A percentile compares a stretch with the other conserved stretches of the same genome.
These are phyloP conservation scores for Varanus komodoensis DNA, from an alignment of 2,113 vertebrate species.

Conservation along the genomic window DNA sequence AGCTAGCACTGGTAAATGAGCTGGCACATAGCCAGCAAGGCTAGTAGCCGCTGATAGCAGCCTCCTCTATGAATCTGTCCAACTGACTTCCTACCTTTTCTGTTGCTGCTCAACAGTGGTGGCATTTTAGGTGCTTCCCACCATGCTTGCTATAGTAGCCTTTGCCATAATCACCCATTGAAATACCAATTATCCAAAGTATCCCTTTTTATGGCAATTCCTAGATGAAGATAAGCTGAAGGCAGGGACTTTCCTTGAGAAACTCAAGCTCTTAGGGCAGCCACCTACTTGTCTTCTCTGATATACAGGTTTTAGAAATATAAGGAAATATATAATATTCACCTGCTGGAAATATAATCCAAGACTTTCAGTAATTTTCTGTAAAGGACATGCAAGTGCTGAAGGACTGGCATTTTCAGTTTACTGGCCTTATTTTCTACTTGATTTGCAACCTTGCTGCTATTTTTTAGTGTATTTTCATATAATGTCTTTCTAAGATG, in stretches of 20 bases:
- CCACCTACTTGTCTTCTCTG: not conserved
- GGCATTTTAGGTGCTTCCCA: not conserved
- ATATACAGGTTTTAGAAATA: not conserved
- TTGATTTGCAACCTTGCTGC: slow-evolving; percentile 39
- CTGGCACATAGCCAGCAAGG: too few species aligned
- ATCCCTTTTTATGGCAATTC: not conserved
- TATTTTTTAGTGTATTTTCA: slow-evolving; percentile 19
- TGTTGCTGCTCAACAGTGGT: not conserved
- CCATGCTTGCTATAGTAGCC: not conserved
- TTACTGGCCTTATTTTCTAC: slow-evolving; percentile 7
- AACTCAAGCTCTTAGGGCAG: not conserved
- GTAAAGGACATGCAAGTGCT: not conserved
- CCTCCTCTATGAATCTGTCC: too few species aligned
- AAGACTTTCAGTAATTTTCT: not conserved
- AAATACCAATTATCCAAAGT: not conserved
- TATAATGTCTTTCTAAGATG: not conserved
- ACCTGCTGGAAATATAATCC: rapidly evolving
- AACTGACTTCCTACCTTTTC: too few species aligned
- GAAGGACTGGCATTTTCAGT: not conserved
- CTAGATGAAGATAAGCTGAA: not conserved
- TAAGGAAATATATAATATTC: not conserved
- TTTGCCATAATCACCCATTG: not conserved
- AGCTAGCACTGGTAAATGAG: too few species aligned
- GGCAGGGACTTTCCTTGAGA: not conserved
- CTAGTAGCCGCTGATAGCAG: too few species aligned